phyloP scores from a whole-genome alignment of 2,797 vertebrate genomes.

The Helicolenus hilgendorfi region DNA sequence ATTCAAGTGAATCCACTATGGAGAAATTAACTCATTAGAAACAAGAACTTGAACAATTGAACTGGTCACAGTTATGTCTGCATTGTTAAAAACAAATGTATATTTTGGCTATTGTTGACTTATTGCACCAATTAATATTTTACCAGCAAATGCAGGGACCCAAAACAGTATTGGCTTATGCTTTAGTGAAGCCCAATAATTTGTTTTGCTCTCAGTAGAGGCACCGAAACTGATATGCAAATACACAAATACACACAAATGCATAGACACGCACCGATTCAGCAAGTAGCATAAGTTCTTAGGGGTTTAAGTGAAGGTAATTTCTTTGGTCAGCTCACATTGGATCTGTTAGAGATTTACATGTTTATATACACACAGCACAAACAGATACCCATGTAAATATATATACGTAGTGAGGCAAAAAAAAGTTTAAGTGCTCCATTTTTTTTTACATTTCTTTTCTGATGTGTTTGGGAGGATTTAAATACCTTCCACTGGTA shows the following conservation, averaged over 20 bases:
- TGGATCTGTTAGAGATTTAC: not conserved
- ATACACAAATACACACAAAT: conserved; percentile 13
- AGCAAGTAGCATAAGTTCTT: not conserved
- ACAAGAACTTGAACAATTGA: not conserved
- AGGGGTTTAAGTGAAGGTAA: conserved; percentile 2
- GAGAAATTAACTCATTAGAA: not conserved
- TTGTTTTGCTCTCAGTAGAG: not conserved
- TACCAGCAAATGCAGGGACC: conserved; percentile 8
- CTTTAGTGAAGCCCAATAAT: conserved; percentile 10
- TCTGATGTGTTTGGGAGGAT: conserved; percentile 8
- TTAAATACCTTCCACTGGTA: conserved; percentile 8
- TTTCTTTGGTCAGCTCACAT: conserved; percentile 30
- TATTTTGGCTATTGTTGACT: not conserved
- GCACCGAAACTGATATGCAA: not conserved
- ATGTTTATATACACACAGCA: not conserved
- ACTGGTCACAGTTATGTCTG: not conserved
- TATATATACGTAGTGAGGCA: not conserved
- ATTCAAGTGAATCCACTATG: not conserved
- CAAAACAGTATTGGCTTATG: not conserved
- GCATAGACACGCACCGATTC: not conserved
- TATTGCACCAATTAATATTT: conserved; percentile 1
- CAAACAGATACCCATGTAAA: not conserved
- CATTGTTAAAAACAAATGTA: not conserved
- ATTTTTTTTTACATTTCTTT: not conserved
- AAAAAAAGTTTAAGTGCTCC: not conserved